Percentiles rank a stretch among this genome's conserved stretches.
These are phyloP conservation scores for Temnothorax rugatulus DNA, from an alignment of 2,888 invertebrate species.

Conservation along the genomic window DNA sequence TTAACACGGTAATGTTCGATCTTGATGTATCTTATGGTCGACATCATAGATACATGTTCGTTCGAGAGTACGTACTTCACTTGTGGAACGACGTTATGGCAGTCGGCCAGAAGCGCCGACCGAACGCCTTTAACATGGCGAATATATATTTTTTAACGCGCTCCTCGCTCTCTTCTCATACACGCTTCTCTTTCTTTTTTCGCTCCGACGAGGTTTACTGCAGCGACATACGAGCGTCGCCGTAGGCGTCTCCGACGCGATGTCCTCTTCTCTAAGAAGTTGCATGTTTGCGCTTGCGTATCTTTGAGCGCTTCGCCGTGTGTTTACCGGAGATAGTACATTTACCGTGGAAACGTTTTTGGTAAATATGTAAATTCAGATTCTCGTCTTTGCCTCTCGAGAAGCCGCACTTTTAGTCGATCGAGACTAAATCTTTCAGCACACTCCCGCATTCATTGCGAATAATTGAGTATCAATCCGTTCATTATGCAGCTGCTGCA, in stretches of 20 bases:
- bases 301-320: constrained; percentile 34
- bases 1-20: constrained; percentile 19
- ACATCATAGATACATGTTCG: not conserved
- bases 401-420: not conserved
- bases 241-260: constrained; percentile 20
- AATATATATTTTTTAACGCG: constrained; percentile 69
- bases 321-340: constrained; percentile 49
- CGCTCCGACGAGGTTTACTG: constrained; percentile 20
- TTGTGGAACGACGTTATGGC: constrained; percentile 53
- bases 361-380: constrained; percentile 48
- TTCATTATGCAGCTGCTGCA: not conserved
- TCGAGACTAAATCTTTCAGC: constrained; percentile 30
- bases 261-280: constrained; percentile 50
- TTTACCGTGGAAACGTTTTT: constrained; percentile 35
- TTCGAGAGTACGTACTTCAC: constrained; percentile 34
- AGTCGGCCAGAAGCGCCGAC: constrained; percentile 63
- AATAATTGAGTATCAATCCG: not conserved
- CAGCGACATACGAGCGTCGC: constrained; percentile 29
- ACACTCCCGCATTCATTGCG: not conserved
- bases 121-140: constrained; percentile 47
- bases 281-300: constrained; percentile 49
- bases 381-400: not conserved
- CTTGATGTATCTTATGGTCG: constrained; percentile 6
- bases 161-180: constrained; percentile 23
- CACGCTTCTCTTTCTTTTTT: not conserved